Percentiles rank a stretch among this genome's conserved stretches.
phyloP scores from a whole-genome alignment of 2,888 invertebrate genomes.

The Zaprionus obscuricornis region DNA sequence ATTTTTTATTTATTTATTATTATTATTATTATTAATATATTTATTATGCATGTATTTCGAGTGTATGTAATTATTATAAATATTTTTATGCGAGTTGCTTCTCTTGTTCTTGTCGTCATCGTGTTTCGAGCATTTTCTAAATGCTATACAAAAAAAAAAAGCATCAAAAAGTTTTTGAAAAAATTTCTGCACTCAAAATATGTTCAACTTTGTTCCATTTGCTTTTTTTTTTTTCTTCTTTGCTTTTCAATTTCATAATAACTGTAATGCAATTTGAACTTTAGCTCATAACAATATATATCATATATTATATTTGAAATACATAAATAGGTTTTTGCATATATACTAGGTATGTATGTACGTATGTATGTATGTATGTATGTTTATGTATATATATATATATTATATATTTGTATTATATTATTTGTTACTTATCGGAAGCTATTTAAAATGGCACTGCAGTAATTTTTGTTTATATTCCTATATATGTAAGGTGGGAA shows the following conservation, averaged over 20 bases:
- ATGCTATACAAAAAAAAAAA: conserved; percentile 63
- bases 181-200: conserved; percentile 66
- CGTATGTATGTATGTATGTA: conserved; percentile 35
- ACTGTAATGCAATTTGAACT: conserved; percentile 72
- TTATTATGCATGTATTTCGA: conserved; percentile 21
- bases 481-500: conserved; percentile 81
- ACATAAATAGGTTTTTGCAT: conserved; percentile 56
- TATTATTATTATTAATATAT: background rate
- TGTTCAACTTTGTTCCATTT: conserved; percentile 73
- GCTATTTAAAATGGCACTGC: conserved; percentile 83
- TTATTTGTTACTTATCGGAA: conserved; percentile 73
- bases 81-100: conserved; percentile 7
- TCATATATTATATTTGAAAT: conserved; percentile 36
- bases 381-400: conserved; percentile 28
- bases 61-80: background rate
- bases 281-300: conserved; percentile 72
- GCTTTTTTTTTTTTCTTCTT: conserved; percentile 43
- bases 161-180: conserved; percentile 69
- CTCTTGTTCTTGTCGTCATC: background rate
- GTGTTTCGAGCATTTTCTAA: conserved; percentile 40
- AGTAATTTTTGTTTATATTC: conserved; percentile 78
- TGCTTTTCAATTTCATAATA: conserved; percentile 42
- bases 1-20: conserved; percentile 19
- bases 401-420: conserved; percentile 19
- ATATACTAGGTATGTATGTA: conserved; percentile 49